Evolutionary conservation across 2,888 invertebrate genomes (phyloP), one percentile per base, ranked within the genome.

Genomic region (Pollenia labialis): DNA sequence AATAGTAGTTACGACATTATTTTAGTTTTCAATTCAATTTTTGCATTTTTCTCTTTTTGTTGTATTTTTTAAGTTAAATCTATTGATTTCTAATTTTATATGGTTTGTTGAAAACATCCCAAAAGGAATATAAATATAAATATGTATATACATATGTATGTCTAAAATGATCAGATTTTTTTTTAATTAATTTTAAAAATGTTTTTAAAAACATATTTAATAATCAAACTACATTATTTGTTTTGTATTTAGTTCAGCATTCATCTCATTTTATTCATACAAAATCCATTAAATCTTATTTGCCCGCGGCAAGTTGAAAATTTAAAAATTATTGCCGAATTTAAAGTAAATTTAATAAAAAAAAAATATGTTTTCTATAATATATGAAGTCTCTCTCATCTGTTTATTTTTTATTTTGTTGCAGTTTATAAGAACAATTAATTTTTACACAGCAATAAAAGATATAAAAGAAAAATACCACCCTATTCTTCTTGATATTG

Each of bases 41-140:
- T 75, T 60, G 14, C 12, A 69, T 82, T 58, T 83, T 60, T 56
- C 10, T 50, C 14, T 50, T 60, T 48, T 75, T 52, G 14, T 74
- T 74, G 79, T 68, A 71, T 80, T 71, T 68, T 23, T 71, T 71
- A 80, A 71, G 60, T 62, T 52, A 44, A 62, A 52, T 80, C 60
- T 52, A 44, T 64, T 44, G n/a, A 44, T 60, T 68, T 50, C 1
- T 69, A 68, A 56, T 77, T 23, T 77, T 4, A 66, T 44, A 23
- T 54, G 14, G 1, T 16, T 60, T 66, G 10, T 77, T 64, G 12
- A 64, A 66, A 54, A 32, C 44, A 66, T 64, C 11, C 1, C 18
- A 46, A 66, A 11, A 2, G 1, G 16, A 56, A 48, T 16, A 40
- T 1, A 23, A 72, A 72, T 23, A 23, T 44, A 14, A 42, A 32